Base-by-base conservation (phyloP, 2,113 vertebrate species). In the Ia io region DNA sequence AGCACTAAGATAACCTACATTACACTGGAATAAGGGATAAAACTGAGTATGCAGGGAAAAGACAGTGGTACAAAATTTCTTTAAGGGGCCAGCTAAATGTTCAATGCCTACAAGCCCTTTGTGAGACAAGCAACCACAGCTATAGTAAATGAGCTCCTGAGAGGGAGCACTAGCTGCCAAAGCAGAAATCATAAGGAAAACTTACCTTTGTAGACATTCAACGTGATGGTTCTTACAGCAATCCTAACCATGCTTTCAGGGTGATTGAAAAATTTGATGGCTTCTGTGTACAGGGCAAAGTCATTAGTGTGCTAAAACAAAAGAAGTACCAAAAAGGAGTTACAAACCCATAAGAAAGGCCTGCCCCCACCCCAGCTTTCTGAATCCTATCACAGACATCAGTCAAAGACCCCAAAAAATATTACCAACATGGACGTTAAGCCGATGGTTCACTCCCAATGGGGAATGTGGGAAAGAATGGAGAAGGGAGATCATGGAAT, bases 201-300 rank as follows among this genome's bases (percentile, higher is more conserved):
- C 99, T 98, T 98, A 99, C 99, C 99, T 99, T 99, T 99, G 97
- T 99, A 99, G 96, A 99, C 99, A 61, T 99, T 99, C 97, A 99
- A 98, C 25, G 99, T 99, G 98, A 99, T 99, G 94, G 99, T 99
- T 97, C 99, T 99, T 96, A 99, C 99, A 71, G 99, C 99, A 95
- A 99, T 99, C 97, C 99, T 99, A 97, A 99, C 99, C 99, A 99
- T 99, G 98, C 99, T 99, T 97, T 99, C 99, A 5, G 99, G 99
- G 97, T 99, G 99, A 98, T 99, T 99, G 98, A 99, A 99, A 98
- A 99, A 99, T 96, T 99, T 99, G 98, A 99, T 99, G 98, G 99
- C 99, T 98, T 99, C 99, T 86, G 99, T 99, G 98, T 99, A 99
- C 97, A 99, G 98, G 98, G 99, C 99, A 98, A 99, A 99, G 98